phyloP scores from a whole-genome alignment of 2,113 vertebrate genomes.

The Chloebia gouldiae region DNA sequence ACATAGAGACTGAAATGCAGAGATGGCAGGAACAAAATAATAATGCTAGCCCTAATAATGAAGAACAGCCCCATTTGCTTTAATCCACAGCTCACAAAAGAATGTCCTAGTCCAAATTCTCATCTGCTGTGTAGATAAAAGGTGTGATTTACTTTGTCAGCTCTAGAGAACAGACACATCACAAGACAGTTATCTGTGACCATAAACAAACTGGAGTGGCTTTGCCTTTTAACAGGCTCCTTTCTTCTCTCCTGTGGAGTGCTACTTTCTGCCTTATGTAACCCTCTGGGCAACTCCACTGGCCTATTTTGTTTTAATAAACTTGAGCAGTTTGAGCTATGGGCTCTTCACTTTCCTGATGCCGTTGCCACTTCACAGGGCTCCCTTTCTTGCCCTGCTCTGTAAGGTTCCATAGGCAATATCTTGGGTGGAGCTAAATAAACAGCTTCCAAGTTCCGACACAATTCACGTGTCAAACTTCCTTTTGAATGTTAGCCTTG shows the following conservation, averaged over 20 bases:
- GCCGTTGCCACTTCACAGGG: neutral
- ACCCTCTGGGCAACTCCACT: conserved; percentile 34
- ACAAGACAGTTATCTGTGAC: conserved; percentile 20
- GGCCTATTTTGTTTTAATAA: conserved; percentile 59
- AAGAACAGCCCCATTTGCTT: conserved; percentile 22
- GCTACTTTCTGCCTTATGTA: conserved; percentile 49
- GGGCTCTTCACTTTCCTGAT: neutral
- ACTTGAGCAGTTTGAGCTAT: conserved; percentile 36
- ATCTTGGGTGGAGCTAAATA: conserved; percentile 49
- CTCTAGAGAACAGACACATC: conserved; percentile 34
- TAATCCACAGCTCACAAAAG: conserved; percentile 18
- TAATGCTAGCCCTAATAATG: conserved; percentile 33
- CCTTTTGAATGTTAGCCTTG: conserved; percentile 46
- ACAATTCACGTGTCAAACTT: conserved; percentile 17
- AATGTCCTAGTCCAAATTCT: conserved; percentile 39
- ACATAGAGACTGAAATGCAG: neutral
- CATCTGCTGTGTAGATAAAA: conserved; percentile 49
- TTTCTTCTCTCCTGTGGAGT: conserved; percentile 25
- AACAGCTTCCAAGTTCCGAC: conserved; percentile 47
- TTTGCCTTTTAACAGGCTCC: conserved; percentile 58
- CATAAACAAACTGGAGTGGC: conserved; percentile 48
- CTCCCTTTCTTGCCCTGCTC: conserved; percentile 17
- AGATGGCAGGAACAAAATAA: neutral
- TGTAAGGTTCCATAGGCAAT: neutral
- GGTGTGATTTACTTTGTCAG: conserved; percentile 45